Base-by-base conservation (phyloP, 2,797 vertebrate genomes). In the Pseudochirops corinnae region DNA sequence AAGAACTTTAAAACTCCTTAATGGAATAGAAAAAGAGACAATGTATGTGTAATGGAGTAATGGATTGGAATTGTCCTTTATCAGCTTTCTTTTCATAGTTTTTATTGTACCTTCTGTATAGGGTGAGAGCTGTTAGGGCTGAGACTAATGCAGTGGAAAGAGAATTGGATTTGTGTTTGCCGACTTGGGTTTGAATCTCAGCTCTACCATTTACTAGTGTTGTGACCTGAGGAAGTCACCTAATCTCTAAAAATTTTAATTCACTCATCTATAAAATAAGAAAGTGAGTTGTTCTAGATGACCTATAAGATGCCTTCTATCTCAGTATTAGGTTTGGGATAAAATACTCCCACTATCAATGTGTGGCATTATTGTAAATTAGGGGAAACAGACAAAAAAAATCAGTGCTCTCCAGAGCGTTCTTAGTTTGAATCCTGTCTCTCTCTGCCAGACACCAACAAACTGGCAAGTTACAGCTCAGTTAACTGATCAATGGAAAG, bases 1-100 rank as follows among this genome's bases (percentile, higher is more conserved):
- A 93, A 95, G n/a, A 96, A 90, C 46, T n/a, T 74, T 9, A 90
- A 94, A 90, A 87, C 56, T 50, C 33, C 16, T 13, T 60, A 57
- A 29, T 60, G 39, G 93, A 93, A 93, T 4, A 58, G 91, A 94
- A 93, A 53, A 90, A 3, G 55, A 96, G 93, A 21, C 14, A 91
- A 12, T 50, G 4, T 52, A 94, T 50, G 18, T 90, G 90, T 1
- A 90, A 0, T 16, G 96, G 21, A 53, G 28, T 60, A 39, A 31
- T 7, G 3, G 56, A 1, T 67, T 56, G 16, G 9, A 90, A 67
- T 67, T 90, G 16, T 4, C 55, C 55, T 46, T 62, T 7, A 16
- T 21, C 7, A 52, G 4, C 52, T 3, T 10, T 52, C 31, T 4
- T 26, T 12, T 52, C n/a, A 21, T 18, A 4, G 0, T 0, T 39